Base-by-base conservation (phyloP, 2,888 invertebrate genomes). In the Clostera curtula region DNA sequence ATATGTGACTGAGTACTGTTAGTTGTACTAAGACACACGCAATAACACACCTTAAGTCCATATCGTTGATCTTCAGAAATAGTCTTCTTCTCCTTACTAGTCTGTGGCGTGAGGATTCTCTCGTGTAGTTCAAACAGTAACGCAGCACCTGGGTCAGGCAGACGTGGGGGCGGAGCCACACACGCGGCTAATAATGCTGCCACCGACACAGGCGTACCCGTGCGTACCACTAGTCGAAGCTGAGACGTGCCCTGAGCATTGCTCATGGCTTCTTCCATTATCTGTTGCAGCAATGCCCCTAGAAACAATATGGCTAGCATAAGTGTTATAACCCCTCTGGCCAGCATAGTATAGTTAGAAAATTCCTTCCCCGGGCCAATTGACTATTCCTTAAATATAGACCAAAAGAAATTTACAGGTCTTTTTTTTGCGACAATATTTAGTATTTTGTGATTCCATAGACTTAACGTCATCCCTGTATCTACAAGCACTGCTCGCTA, bases 171-270 rank as follows among this genome's bases (percentile, higher is more conserved):
- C 14, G 83, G 88, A 11, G 88, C 80, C 6, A 82, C 83, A 13
- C 90, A 80, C 6, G 87, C 85, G 1, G 75, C 69, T 3, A 90
- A 56, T 21, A 90, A 36, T 3, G 87, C 84, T 1, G 87, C 86
- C 1, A 90, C 79, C 0, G 88, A 87, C 3, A 86, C 85, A 6
- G 89, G 89, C 36, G 89, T 89, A n/a, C 86, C 88, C 11, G 87
- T 85, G 23, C 86, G 87, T 13, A 88, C 74, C 29, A 80, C 73
- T 24, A 88, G 59, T 19, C 83, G 84, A 0, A 70, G 60, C 0
- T 43, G 57, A 0, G 57, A 48, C 2, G 44, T 36, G 2, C 60
- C 56, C 3, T 34, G 30, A 1, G 58, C 66, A 26, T 58, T 73
- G 1, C 74, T 50, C 53, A 79, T 73, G 1, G 80, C 76, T 43